Percentiles rank a stretch among this genome's conserved stretches.
Evolutionary conservation across 1,140 invertebrate genomes (phyloP).

Genomic region (Eriocheir sinensis): DNA sequence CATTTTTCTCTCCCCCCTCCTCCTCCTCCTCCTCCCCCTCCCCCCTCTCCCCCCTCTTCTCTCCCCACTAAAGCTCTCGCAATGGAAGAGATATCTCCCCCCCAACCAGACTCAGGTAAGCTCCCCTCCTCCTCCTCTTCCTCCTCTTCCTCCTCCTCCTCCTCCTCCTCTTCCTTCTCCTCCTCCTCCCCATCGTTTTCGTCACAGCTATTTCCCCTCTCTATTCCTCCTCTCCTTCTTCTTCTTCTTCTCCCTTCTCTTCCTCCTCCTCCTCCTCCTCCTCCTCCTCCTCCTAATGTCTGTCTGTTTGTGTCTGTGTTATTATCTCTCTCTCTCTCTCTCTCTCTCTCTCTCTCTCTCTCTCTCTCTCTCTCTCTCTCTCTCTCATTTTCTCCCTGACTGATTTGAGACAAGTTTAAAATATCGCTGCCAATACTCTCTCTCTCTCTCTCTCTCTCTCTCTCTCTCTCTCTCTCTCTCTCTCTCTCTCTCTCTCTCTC

Average conservation of each 20-base stretch:
- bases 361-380: not conserved
- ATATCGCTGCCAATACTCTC: too few relatives aligned
- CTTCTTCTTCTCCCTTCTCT: not conserved
- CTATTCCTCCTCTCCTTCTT: not conserved
- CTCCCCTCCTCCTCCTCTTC: not conserved
- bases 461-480: too few relatives aligned
- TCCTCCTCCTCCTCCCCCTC: not conserved
- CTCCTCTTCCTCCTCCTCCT: not conserved
- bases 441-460: too few relatives aligned
- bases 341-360: not conserved
- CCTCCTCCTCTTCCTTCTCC: not conserved
- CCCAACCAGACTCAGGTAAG: conserved; percentile 65
- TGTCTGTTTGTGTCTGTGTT: not conserved
- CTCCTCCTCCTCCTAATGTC: not conserved
- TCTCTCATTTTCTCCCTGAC: not conserved
- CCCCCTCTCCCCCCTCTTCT: not conserved
- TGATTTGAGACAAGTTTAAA: too few relatives aligned
- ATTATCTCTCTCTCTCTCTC: not conserved
- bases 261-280: not conserved
- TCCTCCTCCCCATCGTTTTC: not conserved
- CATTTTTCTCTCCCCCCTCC: not conserved
- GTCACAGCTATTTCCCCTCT: not conserved
- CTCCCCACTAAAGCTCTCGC: conserved; percentile 49
- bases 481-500: too few relatives aligned
- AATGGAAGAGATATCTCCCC: conserved; percentile 58